Base-by-base conservation (phyloP, 2,888 invertebrate species). In the Pegoplata infirma region DNA sequence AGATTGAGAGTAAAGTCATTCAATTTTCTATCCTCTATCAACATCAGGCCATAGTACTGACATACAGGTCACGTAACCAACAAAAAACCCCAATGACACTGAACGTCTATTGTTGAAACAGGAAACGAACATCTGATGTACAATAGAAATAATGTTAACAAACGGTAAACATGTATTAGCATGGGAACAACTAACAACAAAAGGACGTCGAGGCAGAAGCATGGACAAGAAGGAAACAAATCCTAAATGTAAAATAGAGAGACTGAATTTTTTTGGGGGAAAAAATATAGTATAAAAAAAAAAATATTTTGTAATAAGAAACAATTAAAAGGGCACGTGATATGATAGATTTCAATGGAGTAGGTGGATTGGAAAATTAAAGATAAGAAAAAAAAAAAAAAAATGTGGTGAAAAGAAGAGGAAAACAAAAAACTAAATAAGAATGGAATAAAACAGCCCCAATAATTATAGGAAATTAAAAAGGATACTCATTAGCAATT, bases 401-500 rank as follows among this genome's bases (percentile, higher is more conserved):
- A 40, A 10, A 32, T 8, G n/a, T n/a, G n/a, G n/a, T n/a, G n/a
- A 40, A n/a, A n/a, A n/a, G 4, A 40, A n/a, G n/a, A n/a, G n/a
- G n/a, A n/a, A n/a, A 40, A 40, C 36, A n/a, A n/a, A n/a, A n/a
- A 40, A 40, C 36, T 5, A n/a, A n/a, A 32, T 7, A 10, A 32
- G 4, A n/a, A 40, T n/a, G n/a, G 0, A n/a, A 25, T n/a, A n/a
- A 40, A 40, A 32, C 16, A 32, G 28, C 36, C 49, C 21, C 21
- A 56, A 21, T 68, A 75, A 75, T 75, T 68, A 55, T 53, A 25
- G 61, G 63, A 68, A 56, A 75, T 56, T 61, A 47, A 49, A 61
- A 69, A 46, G 75, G 79, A 71, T 67, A 61, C 63, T 75, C 56
- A 75, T 79, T 79, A 75, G 79, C 21, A 74, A 69, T 74, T 74